Evolutionary conservation across 2,113 vertebrate genomes (phyloP).

Genomic region (Nesogale talazaci): DNA sequence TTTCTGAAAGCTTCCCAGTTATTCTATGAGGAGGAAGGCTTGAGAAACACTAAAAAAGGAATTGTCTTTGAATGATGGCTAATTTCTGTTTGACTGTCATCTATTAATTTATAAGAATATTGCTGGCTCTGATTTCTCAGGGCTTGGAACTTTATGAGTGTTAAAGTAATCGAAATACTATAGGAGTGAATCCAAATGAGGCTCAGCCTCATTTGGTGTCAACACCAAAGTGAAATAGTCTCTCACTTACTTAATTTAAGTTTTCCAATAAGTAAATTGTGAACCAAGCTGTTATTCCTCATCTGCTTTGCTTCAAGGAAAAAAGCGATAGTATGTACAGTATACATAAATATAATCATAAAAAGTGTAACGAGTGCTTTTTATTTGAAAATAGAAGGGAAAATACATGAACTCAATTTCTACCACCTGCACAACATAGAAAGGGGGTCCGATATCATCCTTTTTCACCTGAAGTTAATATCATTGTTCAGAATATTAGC

Average conservation of each 20-base stretch:
- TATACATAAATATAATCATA: not conserved
- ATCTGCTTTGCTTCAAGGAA: not conserved
- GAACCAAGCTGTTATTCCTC: slow-evolving; percentile 14
- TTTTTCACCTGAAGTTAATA: not conserved
- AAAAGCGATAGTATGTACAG: not conserved
- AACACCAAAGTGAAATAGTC: not conserved
- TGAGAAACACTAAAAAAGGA: slow-evolving; percentile 15
- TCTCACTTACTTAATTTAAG: slow-evolving; percentile 1
- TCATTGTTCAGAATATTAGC: not conserved
- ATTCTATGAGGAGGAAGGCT: not conserved
- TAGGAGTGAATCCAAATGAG: slow-evolving; percentile 22
- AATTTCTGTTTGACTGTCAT: not conserved
- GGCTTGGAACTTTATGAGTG: not conserved
- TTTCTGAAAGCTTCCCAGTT: slow-evolving; percentile 10
- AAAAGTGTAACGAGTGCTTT: slow-evolving; percentile 28
- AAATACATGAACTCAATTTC: not conserved
- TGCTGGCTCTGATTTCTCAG: slow-evolving; percentile 15
- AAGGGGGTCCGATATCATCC: not conserved
- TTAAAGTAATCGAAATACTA: not conserved
- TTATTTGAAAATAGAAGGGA: not conserved
- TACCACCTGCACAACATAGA: not conserved
- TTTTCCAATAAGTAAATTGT: slow-evolving; percentile 17
- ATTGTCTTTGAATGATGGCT: not conserved
- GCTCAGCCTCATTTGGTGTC: not conserved
- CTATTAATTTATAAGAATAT: slow-evolving; percentile 40